phyloP scores from a whole-genome alignment of 2,888 invertebrate species.

The Leptopilina myrica region DNA sequence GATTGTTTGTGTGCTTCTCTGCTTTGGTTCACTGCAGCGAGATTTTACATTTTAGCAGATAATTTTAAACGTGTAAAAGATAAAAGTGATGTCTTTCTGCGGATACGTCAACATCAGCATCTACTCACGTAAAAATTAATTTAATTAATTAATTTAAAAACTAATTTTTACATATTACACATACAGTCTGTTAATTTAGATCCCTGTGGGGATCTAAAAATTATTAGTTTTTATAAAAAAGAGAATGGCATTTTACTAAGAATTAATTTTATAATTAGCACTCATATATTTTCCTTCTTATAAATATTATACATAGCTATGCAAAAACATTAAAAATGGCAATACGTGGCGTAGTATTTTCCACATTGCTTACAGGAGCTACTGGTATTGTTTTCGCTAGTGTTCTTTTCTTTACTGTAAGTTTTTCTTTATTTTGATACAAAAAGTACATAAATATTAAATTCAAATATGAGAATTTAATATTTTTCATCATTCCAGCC shows the following conservation, averaged over 20 bases:
- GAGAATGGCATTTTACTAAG: too few species aligned
- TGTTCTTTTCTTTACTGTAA: slow-evolving; percentile 13
- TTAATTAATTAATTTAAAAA: too few species aligned
- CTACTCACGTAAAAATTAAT: neutral
- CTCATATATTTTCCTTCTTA: neutral
- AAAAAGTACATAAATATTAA: neutral
- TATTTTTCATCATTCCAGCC: neutral
- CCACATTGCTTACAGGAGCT: neutral
- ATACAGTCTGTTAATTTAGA: too few species aligned
- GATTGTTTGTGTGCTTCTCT: slow-evolving; percentile 10
- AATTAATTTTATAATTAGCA: too few species aligned
- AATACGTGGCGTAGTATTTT: neutral
- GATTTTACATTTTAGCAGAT: neutral
- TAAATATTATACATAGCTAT: neutral
- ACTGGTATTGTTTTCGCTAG: slow-evolving; percentile 10
- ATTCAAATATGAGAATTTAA: neutral
- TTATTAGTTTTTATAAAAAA: neutral
- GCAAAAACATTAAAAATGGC: neutral
- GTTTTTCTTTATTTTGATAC: neutral
- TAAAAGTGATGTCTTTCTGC: neutral
- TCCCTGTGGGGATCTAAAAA: neutral
- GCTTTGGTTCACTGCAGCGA: slow-evolving; percentile 4
- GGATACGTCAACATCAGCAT: neutral
- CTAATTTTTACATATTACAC: neutral
- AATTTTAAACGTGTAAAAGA: neutral